Evolutionary conservation across 92 coral and sea anemone species (phyloP).

Genomic region (Palythoa heliodiscus): DNA sequence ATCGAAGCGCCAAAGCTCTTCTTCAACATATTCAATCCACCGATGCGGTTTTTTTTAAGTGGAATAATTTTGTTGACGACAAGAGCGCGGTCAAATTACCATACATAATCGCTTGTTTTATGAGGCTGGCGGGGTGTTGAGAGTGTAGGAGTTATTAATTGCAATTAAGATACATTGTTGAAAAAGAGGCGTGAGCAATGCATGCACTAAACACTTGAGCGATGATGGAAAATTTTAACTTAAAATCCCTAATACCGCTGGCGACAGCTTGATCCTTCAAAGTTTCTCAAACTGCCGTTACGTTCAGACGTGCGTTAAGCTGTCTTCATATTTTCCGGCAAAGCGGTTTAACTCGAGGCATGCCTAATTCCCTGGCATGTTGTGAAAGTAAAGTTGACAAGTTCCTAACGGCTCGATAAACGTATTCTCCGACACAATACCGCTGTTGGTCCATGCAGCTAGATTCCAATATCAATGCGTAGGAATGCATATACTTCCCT

Average conservation of each 20-base stretch:
- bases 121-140: constrained; percentile 41
- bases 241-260: not conserved
- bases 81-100: constrained; percentile 39
- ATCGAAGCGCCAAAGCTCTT: not conserved
- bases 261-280: not conserved
- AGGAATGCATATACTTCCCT: constrained; percentile 12
- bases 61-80: constrained; percentile 37
- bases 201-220: constrained; percentile 26
- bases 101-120: constrained; percentile 44
- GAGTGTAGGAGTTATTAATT: constrained; percentile 3
- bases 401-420: not conserved
- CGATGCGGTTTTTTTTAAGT: constrained; percentile 38
- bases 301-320: not conserved
- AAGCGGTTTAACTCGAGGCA: constrained; percentile 5
- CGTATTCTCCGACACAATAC: constrained; percentile 15
- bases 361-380: not conserved
- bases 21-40: not conserved
- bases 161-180: constrained; percentile 10
- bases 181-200: constrained; percentile 41
- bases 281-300: not conserved
- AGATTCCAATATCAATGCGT: constrained; percentile 13
- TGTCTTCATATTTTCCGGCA: not conserved
- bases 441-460: not conserved
- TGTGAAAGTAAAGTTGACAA: not conserved
- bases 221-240: not conserved